Conservation (phyloP, 2,113 vertebrate genomes). For the Climacteris rufus region DNA sequence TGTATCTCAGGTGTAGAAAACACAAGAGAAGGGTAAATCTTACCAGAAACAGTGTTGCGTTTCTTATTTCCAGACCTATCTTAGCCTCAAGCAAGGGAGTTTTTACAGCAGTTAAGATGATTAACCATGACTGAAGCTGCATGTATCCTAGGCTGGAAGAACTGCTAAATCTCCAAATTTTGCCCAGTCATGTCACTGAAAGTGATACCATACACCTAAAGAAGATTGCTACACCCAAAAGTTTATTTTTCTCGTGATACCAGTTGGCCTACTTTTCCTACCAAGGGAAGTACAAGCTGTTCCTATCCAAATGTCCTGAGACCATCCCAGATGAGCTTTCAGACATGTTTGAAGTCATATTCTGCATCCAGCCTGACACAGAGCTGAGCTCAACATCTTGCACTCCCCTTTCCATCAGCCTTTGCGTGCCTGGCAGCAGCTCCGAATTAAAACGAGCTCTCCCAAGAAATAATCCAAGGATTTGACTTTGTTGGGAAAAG, state of each 20-base stretch:
- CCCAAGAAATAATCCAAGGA: neutral
- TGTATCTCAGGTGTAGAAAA: neutral
- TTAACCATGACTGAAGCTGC: neutral
- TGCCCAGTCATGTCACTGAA: neutral
- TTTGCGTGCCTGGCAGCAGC: rapidly evolving
- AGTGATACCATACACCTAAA: neutral
- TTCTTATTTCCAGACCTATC: neutral
- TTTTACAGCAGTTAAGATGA: neutral
- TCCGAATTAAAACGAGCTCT: rapidly evolving
- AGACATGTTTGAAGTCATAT: neutral
- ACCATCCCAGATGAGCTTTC: neutral
- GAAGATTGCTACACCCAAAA: neutral
- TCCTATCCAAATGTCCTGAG: neutral
- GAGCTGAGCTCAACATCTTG: neutral
- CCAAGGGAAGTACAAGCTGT: neutral
- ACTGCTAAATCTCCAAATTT: neutral
- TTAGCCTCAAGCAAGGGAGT: constrained; percentile 27
- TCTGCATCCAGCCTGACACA: neutral
- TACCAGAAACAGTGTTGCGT: neutral
- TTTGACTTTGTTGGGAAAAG: neutral
- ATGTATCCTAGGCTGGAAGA: constrained; percentile 3
- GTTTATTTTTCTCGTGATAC: neutral
- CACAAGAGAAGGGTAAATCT: neutral
- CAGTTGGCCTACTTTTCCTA: neutral
- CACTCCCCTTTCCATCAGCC: neutral